A percentile compares a stretch with the other conserved stretches of the same genome.
Evolutionary conservation across 2,113 vertebrate species (phyloP).

Genomic region (Lipotes vexillifer): DNA sequence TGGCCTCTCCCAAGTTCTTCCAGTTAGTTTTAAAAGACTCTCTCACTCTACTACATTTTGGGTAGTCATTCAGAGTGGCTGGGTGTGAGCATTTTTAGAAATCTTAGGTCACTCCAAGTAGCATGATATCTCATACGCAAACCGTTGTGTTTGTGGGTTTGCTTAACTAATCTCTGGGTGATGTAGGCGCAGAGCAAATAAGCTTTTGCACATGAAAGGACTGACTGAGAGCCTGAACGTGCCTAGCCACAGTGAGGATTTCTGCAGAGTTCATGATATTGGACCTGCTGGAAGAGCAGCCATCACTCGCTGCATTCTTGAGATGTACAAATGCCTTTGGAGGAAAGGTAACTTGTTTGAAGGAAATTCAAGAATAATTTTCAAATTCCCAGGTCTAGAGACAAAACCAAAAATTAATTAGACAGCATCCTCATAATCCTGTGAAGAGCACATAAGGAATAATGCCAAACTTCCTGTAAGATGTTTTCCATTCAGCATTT

Average conservation of each 20-base stretch:
- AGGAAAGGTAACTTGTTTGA: constrained; percentile 37
- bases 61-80: background rate
- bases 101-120: background rate
- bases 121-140: background rate
- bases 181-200: background rate
- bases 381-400: background rate
- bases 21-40: background rate
- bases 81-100: background rate
- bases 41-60: background rate
- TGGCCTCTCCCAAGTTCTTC: no score
- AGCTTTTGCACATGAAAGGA: constrained; percentile 8
- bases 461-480: background rate
- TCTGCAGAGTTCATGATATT: constrained; percentile 1
- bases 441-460: background rate
- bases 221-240: background rate
- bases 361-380: constrained; percentile 41
- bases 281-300: background rate
- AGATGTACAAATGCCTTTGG: constrained; percentile 1
- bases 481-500: background rate
- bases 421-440: background rate
- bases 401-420: constrained; percentile 9
- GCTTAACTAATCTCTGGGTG: constrained; percentile 28
- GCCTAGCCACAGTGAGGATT: background rate
- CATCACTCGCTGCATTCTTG: background rate
- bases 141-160: background rate